Evolutionary conservation across 1,140 invertebrate genomes (phyloP), one percentile per base, ranked within the genome.

Genomic region (Drosophila elegans): DNA sequence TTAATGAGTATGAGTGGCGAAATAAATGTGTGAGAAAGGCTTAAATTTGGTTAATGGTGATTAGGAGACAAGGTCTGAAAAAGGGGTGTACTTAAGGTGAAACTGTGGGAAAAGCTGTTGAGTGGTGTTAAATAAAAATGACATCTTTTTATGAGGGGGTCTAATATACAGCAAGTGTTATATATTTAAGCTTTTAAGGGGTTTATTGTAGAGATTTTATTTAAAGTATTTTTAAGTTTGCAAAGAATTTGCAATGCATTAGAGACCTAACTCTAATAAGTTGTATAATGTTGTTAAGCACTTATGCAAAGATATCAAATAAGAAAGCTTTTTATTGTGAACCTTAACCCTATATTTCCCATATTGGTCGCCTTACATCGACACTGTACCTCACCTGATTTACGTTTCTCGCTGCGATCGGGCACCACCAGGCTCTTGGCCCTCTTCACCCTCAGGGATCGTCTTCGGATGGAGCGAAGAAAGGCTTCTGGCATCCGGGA

Each of bases 371-470:
- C 88, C 63, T 79, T 68, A 69, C 64, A 78, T 85, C 80, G 89
- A 91, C 91, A 92, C 91, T 85, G 80, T 92, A 92, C 94, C 95
- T 95, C 94, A 96, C 95, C 95, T 91, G 95, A 96, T 93, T 96
- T 96, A 85, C 95, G 92, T 93, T 96, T 96, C 91, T 96, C 95
- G 62, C 46, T 76, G 48, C 93, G 93, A 78, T 92, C 88, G 12
- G 94, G 93, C 16, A 95, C 93, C 11, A 95, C 95, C 64, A 95
- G 91, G 44, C 94, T 95, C 91, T 95, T 96, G 63, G 95, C 95
- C 74, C 95, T 93, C 91, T 95, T 96, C 7, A 95, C 94, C 49
- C 95, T 92, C 66, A 96, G 91, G 0, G 95, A 96, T 53, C 95
- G 90, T 52, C 95, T 90, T 66, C 95, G 93, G 67, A 96, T 95